Evolutionary conservation across 2,888 invertebrate species (phyloP), one percentile per base, ranked within the genome.

Genomic region (Drosophila heteroneura): DNA sequence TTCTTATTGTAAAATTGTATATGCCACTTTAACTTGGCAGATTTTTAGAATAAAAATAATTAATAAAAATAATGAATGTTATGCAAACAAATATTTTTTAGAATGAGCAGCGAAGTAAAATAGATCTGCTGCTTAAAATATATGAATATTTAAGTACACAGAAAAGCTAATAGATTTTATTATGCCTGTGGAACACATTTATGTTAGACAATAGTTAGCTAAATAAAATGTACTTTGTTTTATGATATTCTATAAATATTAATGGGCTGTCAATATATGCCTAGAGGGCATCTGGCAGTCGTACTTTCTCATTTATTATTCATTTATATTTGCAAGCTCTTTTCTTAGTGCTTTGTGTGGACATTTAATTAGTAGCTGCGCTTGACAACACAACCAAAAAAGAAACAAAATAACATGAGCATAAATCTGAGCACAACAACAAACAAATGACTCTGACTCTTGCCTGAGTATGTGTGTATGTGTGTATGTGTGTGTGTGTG

Each of bases 311-410:
- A 3, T 35, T 5, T 22, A 19, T 37, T 12, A 7, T 16, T 57
- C 9, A 35, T 9, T 53, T 12, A 7, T 26, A 41, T 57, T 67
- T 22, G 37, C 32, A 5, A 28, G 51, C 52, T 58, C 19, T 61
- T 66, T 65, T 62, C 41, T 41, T 28, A 32, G 26, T 54, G 22
- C 41, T 52, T 26, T 51, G 62, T 52, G 58, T 66, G 62, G 60
- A 74, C 66, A 74, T 80, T 82, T 80, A 80, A 82, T 80, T 80
- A 82, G 82, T 57, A 67, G 70, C 62, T 82, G 82, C 57, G 82
- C 69, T 71, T 75, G 72, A 79, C 69, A 82, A 70, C 56, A 28
- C n/a, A 57, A 9, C 28, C 39, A 59, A 60, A 65, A 44, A 64
- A 49, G 26, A 49, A 56, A 28, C 26, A 56, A 22, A 60, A 64